These are phyloP conservation scores for Amphimedon queenslandica DNA, from an alignment of 37 sponge, comb jelly and placozoan species.

Conservation along the genomic window DNA sequence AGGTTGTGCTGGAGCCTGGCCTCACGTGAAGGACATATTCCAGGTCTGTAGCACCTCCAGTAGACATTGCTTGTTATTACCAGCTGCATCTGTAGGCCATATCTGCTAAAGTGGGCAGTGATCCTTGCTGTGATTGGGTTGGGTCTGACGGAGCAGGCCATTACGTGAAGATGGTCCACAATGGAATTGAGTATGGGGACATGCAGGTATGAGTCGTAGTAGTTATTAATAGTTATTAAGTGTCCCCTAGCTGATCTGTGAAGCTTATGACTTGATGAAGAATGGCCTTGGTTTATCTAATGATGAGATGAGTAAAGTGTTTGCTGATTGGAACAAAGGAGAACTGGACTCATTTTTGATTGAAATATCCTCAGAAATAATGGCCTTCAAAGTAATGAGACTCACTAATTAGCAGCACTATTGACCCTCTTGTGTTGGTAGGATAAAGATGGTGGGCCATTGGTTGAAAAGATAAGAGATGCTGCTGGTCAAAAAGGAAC, in stretches of 20 bases:
- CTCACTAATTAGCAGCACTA: slow-evolving; percentile 35
- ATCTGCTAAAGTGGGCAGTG: slow-evolving; percentile 74
- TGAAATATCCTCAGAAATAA: slow-evolving; percentile 89
- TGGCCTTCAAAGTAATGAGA: slow-evolving; percentile 78
- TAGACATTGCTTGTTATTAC: not conserved
- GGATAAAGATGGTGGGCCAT: slow-evolving; percentile 81
- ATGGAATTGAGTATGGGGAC: slow-evolving; percentile 99
- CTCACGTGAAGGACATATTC: slow-evolving; percentile 34
- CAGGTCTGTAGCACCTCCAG: slow-evolving; percentile 6
- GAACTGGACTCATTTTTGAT: slow-evolving; percentile 97
- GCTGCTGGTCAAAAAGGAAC: slow-evolving; percentile 98
- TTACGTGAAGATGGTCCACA: slow-evolving; percentile 99
- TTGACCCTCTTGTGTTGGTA: not conserved
- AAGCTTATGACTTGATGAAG: slow-evolving; percentile 96
- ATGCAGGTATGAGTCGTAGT: slow-evolving; percentile 72
- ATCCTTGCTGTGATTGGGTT: slow-evolving; percentile 98
- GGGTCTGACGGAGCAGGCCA: slow-evolving; percentile 94
- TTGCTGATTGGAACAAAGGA: slow-evolving; percentile 93
- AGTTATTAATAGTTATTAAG: not conserved
- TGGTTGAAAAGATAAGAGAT: slow-evolving; percentile 95
- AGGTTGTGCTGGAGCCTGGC: slow-evolving; percentile 83
- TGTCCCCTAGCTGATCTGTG: slow-evolving; percentile 76
- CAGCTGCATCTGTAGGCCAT: slow-evolving; percentile 37
- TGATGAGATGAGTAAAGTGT: slow-evolving; percentile 84
- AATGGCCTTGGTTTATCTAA: slow-evolving; percentile 74